Conservation (phyloP, 2,797 vertebrate genomes). For the Enteromius trimaculatus region DNA sequence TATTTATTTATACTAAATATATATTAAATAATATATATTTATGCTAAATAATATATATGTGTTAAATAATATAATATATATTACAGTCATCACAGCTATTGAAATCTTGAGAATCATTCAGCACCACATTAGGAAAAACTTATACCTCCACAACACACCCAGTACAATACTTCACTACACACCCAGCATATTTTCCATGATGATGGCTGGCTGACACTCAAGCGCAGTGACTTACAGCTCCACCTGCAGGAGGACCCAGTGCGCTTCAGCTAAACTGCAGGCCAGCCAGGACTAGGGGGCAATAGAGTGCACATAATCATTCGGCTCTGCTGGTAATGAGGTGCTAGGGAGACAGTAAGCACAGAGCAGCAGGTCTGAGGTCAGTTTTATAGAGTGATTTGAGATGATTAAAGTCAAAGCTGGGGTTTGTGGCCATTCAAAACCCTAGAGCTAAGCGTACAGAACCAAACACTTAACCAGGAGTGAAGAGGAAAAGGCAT, state of each 20-base stretch:
- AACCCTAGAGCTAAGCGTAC: slow-evolving; percentile 22
- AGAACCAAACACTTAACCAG: slow-evolving; percentile 42
- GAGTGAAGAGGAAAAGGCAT: slow-evolving; percentile 31
- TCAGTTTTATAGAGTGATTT: slow-evolving; percentile 47
- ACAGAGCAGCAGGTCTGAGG: slow-evolving; percentile 41
- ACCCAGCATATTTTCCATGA: slow-evolving; percentile 57
- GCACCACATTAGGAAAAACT: slow-evolving; percentile 43
- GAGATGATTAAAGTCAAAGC: slow-evolving; percentile 43
- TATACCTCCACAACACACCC: slow-evolving; percentile 27
- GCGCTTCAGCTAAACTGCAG: slow-evolving; percentile 27
- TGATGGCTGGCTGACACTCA: slow-evolving; percentile 39
- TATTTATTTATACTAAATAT: no score
- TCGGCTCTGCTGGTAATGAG: slow-evolving; percentile 39
- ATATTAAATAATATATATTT: no score
- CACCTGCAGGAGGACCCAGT: slow-evolving; percentile 52
- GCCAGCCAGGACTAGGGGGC: slow-evolving; percentile 36
- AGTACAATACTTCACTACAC: slow-evolving; percentile 42
- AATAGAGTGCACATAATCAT: slow-evolving; percentile 27
- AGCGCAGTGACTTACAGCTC: slow-evolving; percentile 36
- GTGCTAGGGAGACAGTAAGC: slow-evolving; percentile 36
- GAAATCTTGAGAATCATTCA: slow-evolving; percentile 18
- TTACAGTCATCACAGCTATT: slow-evolving; percentile 3
- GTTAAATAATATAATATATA: no score
- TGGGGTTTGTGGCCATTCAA: slow-evolving; percentile 25
- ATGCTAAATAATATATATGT: no score